Evolutionary conservation across 2,888 invertebrate species (phyloP), one percentile per base, ranked within the genome.

Genomic region (Melinopterus prodromus): DNA sequence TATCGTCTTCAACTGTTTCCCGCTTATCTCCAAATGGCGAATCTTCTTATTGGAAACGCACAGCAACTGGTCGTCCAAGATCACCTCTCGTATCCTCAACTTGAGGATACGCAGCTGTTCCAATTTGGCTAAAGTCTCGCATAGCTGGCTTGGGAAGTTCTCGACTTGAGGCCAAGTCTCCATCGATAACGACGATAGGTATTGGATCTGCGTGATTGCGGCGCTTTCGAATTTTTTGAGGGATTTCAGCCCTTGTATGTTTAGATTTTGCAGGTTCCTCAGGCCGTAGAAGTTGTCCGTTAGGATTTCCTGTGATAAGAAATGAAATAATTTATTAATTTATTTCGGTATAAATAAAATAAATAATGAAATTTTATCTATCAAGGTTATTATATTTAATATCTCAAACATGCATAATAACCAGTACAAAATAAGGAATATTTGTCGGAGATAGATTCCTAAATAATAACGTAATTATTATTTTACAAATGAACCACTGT

Each of bases 41-140:
- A 97, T 91, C 87, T 96, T 96, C 71, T 94, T 94, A 76, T 95
- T 94, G 83, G 96, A 95, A 69, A 94, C 92, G 84, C 95, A 93
- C 82, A 93, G 92, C 80, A 97, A 90, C 87, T 96, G 96, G 82
- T 94, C 92, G 36, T 94, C 93, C 84, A 97, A 91, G 70, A 91
- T 90, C 16, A 93, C 90, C 86, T 97, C 97, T 81, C 93, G 92
- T 86, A 97, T 93, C 86, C 95, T 93, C 83, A 97, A 92, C 83
- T 94, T 93, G 81, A 97, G 90, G 85, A 94, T 94, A 85, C 94
- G 93, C 71, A 97, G 89, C 14, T 94, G 93, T 12, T 94, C 93
- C 81, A 97, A 90, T 80, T 94, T 93, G 9, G 93, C 92, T 9
- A 97, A 91, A 78, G 96, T 90, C 84, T 94, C 92, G 79, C 95